A percentile compares a stretch with the other conserved stretches of the same genome.
Evolutionary conservation across 1,140 invertebrate genomes (phyloP).

Genomic region (Drosophila hydei): DNA sequence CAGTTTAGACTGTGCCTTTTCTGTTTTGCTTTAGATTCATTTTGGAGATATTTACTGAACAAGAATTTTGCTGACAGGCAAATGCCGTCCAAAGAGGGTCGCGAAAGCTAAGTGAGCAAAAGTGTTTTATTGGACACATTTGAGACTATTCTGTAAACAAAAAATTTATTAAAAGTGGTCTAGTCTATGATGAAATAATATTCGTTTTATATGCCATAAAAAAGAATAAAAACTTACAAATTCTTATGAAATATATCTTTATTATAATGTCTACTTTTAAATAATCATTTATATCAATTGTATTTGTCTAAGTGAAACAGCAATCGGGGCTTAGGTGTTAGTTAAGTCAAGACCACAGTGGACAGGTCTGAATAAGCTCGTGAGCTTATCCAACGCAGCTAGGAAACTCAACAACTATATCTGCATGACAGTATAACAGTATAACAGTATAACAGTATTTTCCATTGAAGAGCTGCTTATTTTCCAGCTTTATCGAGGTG

Average conservation of each 20-base stretch:
- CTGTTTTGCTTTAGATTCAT: neutral
- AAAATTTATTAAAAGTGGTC: too few species aligned
- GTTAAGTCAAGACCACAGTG: too few species aligned
- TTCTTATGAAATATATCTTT: too few species aligned
- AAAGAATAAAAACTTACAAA: too few species aligned
- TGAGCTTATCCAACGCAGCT: neutral
- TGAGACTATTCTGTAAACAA: neutral
- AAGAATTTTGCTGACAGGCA: neutral
- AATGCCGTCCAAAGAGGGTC: neutral
- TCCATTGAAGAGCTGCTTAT: neutral
- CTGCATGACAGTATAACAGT: neutral
- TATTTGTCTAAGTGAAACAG: too few species aligned
- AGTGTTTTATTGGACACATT: neutral
- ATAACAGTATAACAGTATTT: neutral
- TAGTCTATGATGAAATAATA: too few species aligned
- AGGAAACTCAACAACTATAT: neutral
- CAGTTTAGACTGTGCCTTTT: slow-evolving; percentile 18
- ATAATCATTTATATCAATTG: too few species aligned
- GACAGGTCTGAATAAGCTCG: too few species aligned
- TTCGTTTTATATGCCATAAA: too few species aligned
- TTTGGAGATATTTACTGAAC: neutral
- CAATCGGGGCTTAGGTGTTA: too few species aligned
- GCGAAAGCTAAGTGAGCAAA: neutral
- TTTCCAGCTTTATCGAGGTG: slow-evolving; percentile 11
- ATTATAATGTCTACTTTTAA: too few species aligned